Evolutionary conservation across 2,797 vertebrate genomes (phyloP), one percentile per base, ranked within the genome.

Genomic region (Melanotaenia boesemani): DNA sequence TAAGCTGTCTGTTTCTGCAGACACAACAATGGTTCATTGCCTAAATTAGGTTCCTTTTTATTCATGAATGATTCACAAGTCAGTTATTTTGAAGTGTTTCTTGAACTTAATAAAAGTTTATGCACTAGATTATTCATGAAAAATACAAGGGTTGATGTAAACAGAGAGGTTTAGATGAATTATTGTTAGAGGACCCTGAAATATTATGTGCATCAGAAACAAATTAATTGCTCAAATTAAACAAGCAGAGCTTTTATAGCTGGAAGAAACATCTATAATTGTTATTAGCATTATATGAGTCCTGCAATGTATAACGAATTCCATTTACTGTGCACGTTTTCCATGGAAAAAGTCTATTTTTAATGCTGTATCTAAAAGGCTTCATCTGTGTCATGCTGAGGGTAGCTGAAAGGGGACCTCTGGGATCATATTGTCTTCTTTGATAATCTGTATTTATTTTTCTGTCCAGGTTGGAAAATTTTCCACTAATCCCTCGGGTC

Each of bases 381-480:
- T 80, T 84, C 67, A 90, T 92, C 89, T 82, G 67, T 82, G 82
- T 85, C 72, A 72, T 60, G 79, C 70, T 60, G 70, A 81, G 73
- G 76, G 65, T 70, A 75, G 76, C 73, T 72, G 68, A 65, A 75
- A 22, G 58, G 58, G 74, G 74, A 71, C 85, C 86, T 61, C 67
- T 78, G 86, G 88, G 91, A 94, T 81, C 69, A 77, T 37, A 79
- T 85, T 91, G 87, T 93, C 93, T 90, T 83, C 68, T 46, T 54
- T 88, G 92, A 94, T 94, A 91, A 93, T 90, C 90, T 89, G 37
- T 93, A 91, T 95, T 94, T 94, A 92, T 93, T 92, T 93, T 92
- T 88, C 84, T 86, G 88, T 88, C 85, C 88, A 92, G 91, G 89
- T 86, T 90, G 89, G 91, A 94, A 94, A 93, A 93, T 90, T 88